phyloP scores from a whole-genome alignment of 2,797 vertebrate species.

The Artibeus lituratus region DNA sequence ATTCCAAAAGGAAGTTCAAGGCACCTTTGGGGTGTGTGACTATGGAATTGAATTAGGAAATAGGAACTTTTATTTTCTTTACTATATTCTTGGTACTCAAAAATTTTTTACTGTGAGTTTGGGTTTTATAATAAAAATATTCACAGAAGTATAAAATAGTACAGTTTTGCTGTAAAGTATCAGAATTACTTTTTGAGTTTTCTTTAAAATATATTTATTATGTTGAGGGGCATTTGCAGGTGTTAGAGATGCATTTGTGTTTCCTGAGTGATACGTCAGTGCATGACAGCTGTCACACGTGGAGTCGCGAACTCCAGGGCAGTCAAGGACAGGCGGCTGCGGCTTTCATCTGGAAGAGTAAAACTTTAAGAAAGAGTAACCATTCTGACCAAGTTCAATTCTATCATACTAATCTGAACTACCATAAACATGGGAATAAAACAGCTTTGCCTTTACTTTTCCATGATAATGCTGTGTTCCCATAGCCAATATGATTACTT shows the following conservation, averaged over 20 bases:
- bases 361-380: neutral
- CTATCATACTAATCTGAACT: neutral
- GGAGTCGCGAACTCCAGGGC: neutral
- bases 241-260: neutral
- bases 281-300: neutral
- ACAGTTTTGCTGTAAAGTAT: neutral
- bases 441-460: neutral
- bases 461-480: neutral
- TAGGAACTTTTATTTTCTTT: neutral
- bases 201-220: neutral
- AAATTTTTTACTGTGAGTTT: neutral
- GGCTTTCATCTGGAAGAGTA: neutral
- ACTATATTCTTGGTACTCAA: neutral
- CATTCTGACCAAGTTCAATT: neutral
- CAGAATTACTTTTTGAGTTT: neutral
- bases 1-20: neutral
- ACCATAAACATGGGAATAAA: neutral
- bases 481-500: neutral
- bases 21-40: neutral
- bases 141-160: neutral
- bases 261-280: neutral
- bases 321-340: neutral
- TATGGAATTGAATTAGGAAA: neutral
- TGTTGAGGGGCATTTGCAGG: neutral
- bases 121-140: slow-evolving; percentile 9